Percentiles rank a stretch among this genome's conserved stretches.
These are phyloP conservation scores for Helarctos malayanus DNA, from an alignment of 2,797 vertebrate genomes.

Conservation along the genomic window DNA sequence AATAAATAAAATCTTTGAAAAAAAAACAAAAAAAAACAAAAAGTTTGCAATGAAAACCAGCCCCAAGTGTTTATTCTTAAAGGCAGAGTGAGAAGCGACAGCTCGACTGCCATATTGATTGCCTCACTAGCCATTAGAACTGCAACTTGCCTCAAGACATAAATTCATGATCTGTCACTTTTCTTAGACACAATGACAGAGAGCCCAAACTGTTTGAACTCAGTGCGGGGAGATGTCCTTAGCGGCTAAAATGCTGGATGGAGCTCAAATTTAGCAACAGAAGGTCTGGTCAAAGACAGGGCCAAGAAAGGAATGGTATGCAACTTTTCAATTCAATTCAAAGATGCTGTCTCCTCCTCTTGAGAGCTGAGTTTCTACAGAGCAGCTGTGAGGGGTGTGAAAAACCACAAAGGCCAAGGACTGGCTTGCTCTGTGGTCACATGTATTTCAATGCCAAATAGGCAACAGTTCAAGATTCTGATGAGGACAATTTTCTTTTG, in stretches of 20 bases:
- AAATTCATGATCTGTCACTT: not conserved
- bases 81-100: not conserved
- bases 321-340: not conserved
- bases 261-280: not conserved
- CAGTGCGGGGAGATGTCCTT: not conserved
- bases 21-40: too few species aligned
- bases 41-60: not conserved
- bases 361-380: not conserved
- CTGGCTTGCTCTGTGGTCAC: not conserved
- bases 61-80: not conserved
- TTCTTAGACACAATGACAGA: not conserved
- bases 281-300: not conserved
- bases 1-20: too few species aligned
- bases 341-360: not conserved
- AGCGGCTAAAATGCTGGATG: not conserved
- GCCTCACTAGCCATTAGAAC: not conserved
- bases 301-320: not conserved
- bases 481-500: not conserved
- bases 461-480: not conserved
- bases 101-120: accelerated
- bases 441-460: not conserved
- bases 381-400: not conserved
- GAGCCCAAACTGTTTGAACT: not conserved
- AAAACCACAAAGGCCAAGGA: not conserved
- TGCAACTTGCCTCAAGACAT: not conserved